Evolutionary conservation across 2,888 invertebrate species (phyloP).

Genomic region (Drosophila kambysellisi): DNA sequence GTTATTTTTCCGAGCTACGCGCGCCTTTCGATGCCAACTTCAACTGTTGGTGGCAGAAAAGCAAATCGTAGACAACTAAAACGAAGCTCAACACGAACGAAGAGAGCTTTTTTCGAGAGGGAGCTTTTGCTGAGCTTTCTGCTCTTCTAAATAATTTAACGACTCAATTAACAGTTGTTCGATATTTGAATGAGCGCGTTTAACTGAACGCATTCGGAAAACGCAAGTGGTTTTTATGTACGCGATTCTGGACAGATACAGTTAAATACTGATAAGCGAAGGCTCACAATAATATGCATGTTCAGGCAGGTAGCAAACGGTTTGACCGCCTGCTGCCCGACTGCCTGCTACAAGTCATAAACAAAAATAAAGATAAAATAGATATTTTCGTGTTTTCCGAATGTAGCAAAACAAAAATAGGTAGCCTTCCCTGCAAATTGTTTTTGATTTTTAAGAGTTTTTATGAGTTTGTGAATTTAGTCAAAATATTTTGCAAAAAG

Average conservation of each 20-base stretch:
- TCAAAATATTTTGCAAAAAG: background rate
- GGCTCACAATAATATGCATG: slow-evolving; percentile 14
- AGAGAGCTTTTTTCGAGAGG: slow-evolving; percentile 41
- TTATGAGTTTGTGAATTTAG: background rate
- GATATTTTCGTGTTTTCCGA: background rate
- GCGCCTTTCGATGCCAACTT: slow-evolving; percentile 64
- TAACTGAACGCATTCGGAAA: slow-evolving; percentile 32
- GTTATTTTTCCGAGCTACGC: slow-evolving; percentile 47
- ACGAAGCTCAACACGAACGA: slow-evolving; percentile 31
- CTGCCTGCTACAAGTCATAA: slow-evolving; percentile 25
- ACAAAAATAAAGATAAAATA: slow-evolving; percentile 8
- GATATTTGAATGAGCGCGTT: slow-evolving; percentile 17
- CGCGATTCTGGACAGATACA: background rate
- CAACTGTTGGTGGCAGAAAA: slow-evolving; percentile 47
- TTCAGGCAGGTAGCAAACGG: slow-evolving; percentile 43
- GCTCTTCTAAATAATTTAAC: background rate
- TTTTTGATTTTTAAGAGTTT: background rate
- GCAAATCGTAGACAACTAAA: background rate
- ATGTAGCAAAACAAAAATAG: background rate
- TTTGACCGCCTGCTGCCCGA: background rate
- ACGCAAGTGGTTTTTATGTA: slow-evolving; percentile 30
- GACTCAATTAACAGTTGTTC: slow-evolving; percentile 12
- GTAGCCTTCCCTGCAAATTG: background rate
- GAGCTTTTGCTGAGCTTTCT: slow-evolving; percentile 32
- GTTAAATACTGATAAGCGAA: slow-evolving; percentile 24